Evolutionary conservation across 2,113 vertebrate species (phyloP).

Genomic region (Microtus ochrogaster): DNA sequence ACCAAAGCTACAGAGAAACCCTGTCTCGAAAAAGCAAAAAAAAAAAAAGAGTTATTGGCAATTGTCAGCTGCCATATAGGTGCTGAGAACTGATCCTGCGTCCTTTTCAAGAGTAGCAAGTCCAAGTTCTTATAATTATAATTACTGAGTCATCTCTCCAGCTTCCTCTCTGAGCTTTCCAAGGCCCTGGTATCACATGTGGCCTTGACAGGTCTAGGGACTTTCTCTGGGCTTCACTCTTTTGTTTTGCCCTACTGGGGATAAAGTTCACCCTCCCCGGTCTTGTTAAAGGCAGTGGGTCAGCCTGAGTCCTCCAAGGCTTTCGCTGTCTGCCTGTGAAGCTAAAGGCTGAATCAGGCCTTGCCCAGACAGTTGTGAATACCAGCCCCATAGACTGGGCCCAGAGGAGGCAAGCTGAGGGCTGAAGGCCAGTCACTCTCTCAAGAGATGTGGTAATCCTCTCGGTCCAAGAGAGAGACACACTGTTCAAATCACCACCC

Average conservation of each 20-base stretch:
- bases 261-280: not conserved
- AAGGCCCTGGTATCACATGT: not conserved
- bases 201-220: not conserved
- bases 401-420: not conserved
- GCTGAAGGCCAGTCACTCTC: not conserved
- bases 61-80: not conserved
- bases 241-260: not conserved
- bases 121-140: not conserved
- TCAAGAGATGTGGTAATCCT: not conserved
- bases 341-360: slow-evolving; percentile 18
- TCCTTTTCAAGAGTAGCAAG: not conserved
- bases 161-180: not conserved
- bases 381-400: not conserved
- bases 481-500: not conserved
- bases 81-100: not conserved
- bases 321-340: not conserved
- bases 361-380: slow-evolving; percentile 22
- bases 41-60: no score
- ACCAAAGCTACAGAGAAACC: no score
- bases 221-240: not conserved
- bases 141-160: not conserved
- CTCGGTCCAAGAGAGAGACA: not conserved
- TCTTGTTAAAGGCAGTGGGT: not conserved
- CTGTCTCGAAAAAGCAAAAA: no score
- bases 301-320: not conserved